Conservation (phyloP, 2,797 vertebrate species). For the Carcharodon carcharias region DNA sequence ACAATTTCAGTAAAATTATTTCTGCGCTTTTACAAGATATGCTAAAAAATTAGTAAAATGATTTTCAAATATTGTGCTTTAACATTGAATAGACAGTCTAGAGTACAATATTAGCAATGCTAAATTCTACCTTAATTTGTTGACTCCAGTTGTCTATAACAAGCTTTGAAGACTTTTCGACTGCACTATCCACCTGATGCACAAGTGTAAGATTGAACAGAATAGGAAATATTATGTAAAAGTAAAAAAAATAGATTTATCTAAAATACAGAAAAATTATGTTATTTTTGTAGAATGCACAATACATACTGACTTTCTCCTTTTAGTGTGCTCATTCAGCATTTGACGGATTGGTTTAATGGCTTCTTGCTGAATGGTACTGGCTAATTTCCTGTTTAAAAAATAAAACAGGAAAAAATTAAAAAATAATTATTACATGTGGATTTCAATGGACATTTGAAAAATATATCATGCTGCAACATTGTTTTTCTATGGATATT, state of each 20-base stretch:
- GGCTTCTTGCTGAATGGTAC: slow-evolving; percentile 71
- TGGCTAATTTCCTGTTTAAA: slow-evolving; percentile 65
- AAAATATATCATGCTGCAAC: background rate
- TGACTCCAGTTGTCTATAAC: slow-evolving; percentile 70
- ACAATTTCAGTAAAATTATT: background rate
- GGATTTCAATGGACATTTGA: background rate
- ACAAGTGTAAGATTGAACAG: background rate
- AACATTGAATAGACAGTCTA: background rate
- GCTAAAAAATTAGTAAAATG: background rate
- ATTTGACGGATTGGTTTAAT: slow-evolving; percentile 65
- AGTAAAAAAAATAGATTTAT: background rate
- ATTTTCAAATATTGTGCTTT: background rate
- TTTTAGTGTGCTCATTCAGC: slow-evolving; percentile 69
- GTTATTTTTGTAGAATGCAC: background rate
- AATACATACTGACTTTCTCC: slow-evolving; percentile 67
- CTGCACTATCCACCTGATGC: slow-evolving; percentile 62
- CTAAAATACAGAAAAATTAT: background rate
- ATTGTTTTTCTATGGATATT: background rate
- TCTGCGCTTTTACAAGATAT: background rate
- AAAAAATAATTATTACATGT: background rate
- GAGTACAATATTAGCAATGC: background rate
- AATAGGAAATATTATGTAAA: background rate
- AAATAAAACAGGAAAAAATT: background rate
- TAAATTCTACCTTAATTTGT: slow-evolving; percentile 67
- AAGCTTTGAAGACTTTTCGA: slow-evolving; percentile 69